Evolutionary conservation across 2,113 vertebrate genomes (phyloP).

Genomic region (Pagrus major): DNA sequence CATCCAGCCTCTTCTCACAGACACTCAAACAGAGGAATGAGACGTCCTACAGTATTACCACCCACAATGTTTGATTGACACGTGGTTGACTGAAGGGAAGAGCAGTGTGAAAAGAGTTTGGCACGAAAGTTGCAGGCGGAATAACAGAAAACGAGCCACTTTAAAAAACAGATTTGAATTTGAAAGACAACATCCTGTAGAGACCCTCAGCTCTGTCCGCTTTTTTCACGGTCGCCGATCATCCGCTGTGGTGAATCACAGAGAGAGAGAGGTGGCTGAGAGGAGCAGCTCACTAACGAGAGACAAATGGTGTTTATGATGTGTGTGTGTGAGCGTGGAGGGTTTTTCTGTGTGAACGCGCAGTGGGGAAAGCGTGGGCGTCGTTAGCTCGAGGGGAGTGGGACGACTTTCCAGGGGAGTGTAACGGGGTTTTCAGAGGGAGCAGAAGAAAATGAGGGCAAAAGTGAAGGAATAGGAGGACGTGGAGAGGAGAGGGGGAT

Average conservation of each 20-base stretch:
- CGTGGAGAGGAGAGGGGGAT: background rate
- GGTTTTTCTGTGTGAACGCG: slow-evolving; percentile 49
- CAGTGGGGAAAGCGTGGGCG: slow-evolving; percentile 67
- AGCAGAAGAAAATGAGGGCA: slow-evolving; percentile 43
- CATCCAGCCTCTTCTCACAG: background rate
- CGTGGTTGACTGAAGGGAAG: background rate
- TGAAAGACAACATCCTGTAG: slow-evolving; percentile 38
- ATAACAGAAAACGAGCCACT: background rate
- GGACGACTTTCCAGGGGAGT: slow-evolving; percentile 59
- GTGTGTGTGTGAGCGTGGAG: slow-evolving; percentile 9
- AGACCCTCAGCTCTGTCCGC: background rate
- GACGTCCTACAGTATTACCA: slow-evolving; percentile 24
- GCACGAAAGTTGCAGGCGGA: slow-evolving; percentile 12
- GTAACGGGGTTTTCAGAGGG: slow-evolving; percentile 29
- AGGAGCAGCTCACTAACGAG: slow-evolving; percentile 25
- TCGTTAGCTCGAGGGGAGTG: slow-evolving; percentile 40
- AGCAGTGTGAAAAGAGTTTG: background rate
- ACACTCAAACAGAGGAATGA: background rate
- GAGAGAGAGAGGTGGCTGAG: slow-evolving; percentile 9
- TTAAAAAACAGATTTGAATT: slow-evolving; percentile 26
- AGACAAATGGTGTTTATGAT: slow-evolving; percentile 34
- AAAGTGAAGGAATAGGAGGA: slow-evolving; percentile 32
- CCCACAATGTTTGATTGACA: slow-evolving; percentile 47
- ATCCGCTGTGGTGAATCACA: slow-evolving; percentile 3
- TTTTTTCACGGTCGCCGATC: slow-evolving; percentile 4